Percentiles rank a stretch among this genome's conserved stretches.
Evolutionary conservation across 1,140 invertebrate species (phyloP).

Genomic region (Aphidius gifuensis): DNA sequence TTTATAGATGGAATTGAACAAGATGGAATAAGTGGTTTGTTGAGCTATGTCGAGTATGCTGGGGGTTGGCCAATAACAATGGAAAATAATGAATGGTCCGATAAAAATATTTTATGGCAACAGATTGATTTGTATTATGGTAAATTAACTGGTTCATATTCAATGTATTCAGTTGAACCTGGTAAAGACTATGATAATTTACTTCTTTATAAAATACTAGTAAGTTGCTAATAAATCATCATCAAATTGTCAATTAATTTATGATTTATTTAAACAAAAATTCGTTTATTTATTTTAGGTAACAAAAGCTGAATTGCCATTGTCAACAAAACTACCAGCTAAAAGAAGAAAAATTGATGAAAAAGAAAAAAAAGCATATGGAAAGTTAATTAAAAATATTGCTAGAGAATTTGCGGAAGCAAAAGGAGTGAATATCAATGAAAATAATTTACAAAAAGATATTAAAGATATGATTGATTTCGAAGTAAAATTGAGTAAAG

Average conservation of each 20-base stretch:
- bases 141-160: conserved; percentile 24
- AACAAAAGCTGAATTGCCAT: conserved; percentile 1
- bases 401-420: background rate
- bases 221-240: background rate
- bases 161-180: conserved; percentile 20
- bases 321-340: conserved; percentile 3
- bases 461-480: conserved; percentile 16
- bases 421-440: background rate
- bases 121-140: conserved; percentile 33
- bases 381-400: conserved; percentile 4
- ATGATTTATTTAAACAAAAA: background rate
- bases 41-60: conserved; percentile 26
- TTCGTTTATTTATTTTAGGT: background rate
- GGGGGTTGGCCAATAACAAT: conserved; percentile 39
- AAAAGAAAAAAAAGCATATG: conserved; percentile 6
- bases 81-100: conserved; percentile 32
- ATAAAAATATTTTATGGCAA: conserved; percentile 29
- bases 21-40: conserved; percentile 25
- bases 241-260: background rate
- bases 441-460: background rate
- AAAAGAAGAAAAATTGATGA: conserved; percentile 6
- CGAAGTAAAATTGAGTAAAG: conserved; percentile 11
- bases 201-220: conserved; percentile 6
- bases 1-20: conserved; percentile 24
- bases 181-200: background rate